Conservation (phyloP, 2,113 vertebrate genomes). For the Aspiorhynchus laticeps region DNA sequence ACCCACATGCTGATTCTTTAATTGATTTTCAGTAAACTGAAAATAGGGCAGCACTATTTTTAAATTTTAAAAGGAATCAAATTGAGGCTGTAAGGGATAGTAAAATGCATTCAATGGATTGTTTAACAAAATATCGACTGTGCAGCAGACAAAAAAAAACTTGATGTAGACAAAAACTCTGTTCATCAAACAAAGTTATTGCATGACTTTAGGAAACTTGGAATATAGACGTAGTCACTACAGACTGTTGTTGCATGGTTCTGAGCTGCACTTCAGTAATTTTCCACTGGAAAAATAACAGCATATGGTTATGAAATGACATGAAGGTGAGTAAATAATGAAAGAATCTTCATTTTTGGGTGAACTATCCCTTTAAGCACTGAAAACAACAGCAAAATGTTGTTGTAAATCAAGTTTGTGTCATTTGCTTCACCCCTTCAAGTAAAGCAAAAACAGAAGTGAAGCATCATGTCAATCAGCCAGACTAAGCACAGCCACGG, state of each 20-base stretch:
- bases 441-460: conserved; percentile 39
- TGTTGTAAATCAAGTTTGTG: background rate
- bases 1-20: background rate
- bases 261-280: background rate
- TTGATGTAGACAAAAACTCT: no score
- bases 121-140: background rate
- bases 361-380: conserved; percentile 7
- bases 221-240: background rate
- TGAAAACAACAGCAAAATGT: conserved; percentile 8
- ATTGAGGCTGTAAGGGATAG: no score
- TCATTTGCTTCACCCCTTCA: conserved; percentile 37
- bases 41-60: background rate
- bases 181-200: background rate
- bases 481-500: conserved; percentile 24
- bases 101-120: no score
- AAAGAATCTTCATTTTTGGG: background rate
- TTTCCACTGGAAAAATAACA: background rate
- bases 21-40: background rate
- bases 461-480: conserved; percentile 28
- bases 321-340: background rate
- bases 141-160: no score
- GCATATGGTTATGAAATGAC: background rate
- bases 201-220: background rate
- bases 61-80: no score
- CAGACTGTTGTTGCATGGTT: background rate